Base-by-base conservation (phyloP, 2,797 vertebrate genomes). In the Liparis tanakae region DNA sequence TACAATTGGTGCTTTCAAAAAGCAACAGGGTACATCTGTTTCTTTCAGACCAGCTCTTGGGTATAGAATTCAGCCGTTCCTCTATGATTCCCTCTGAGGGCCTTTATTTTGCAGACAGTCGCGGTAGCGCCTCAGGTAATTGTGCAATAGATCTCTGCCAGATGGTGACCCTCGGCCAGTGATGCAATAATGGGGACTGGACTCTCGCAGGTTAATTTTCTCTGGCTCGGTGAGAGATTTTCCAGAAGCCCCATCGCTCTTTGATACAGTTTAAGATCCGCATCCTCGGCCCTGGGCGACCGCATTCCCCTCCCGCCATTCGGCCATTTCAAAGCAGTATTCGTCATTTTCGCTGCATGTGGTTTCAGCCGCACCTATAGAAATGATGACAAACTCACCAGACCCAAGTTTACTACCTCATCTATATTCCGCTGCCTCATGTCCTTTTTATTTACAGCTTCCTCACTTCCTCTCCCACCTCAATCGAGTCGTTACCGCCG, bases 111-210 rank as follows among this genome's bases (percentile, higher is more conserved):
- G 75, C 71, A 87, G 83, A 71, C 75, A 71, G 78, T 79, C 79
- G 77, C 75, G 80, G 72, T 61, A 67, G 72, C 59, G 63, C 88
- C 78, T 79, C 80, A 75, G 85, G 88, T 93, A 91, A 91, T 88
- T 88, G 87, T 87, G 85, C 86, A 87, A 84, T 88, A 85, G 85
- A 90, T 92, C 88, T 90, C 84, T 92, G 86, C 87, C 91, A 93
- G 88, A 91, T 91, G 91, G 84, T 87, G 86, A 86, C 84, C 83
- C 83, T 76, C 80, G 76, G 79, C 80, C 80, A 78, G 83, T 63
- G 78, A 73, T 62, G 65, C 74, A 70, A 81, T 86, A 85, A 86
- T 81, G 70, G 74, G 85, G 78, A 79, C 79, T 78, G 65, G 85
- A 73, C 83, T 80, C 60, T 69, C 1, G 62, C 78, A 84, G 83